Evolutionary conservation across 2,797 vertebrate species (phyloP), one percentile per base, ranked within the genome.

Genomic region (Falco columbarius): DNA sequence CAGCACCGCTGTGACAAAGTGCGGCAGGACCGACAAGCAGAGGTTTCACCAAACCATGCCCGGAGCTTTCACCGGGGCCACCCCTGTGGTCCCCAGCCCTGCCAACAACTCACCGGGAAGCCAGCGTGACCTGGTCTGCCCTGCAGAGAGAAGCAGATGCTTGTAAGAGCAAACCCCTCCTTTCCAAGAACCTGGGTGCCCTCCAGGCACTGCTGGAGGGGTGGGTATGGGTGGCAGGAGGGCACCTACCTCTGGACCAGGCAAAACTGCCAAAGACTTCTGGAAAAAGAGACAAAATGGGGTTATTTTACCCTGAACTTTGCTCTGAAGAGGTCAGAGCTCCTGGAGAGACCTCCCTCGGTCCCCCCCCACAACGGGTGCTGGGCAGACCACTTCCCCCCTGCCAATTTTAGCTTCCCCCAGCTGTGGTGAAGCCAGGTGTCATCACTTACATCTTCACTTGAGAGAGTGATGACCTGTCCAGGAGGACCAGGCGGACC

Each of bases 401-500:
- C 4, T 10, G 20, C 7, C 14, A 42, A 1, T 19, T 82, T 75
- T 54, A 67, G 10, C 18, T 58, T 32, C 32, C 40, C 15, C 10
- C 21, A 15, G 32, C 42, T 18, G 12, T 7, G 5, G 9, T 21
- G 46, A 47, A 58, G 32, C 30, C 61, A 75, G 58, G 19, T 54
- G 13, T 63, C 46, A 49, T 14, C 47, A 95, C 96, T 96, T 96
- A 98, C 97, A 6, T 97, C 96, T 71, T 96, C 93, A 17, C 97
- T 96, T 0, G 98, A 92, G 26, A 98, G 62, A 90, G 99, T 96
- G 89, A 98, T 70, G 10, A 99, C 96, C 86, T 98, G 98, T 58
- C 99, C 99, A 0, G 99, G 99, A 18, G 98, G 98, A n/a, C 99
- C 99, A 0, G 99, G 99, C 6, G 98, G 99, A 1, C 99, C 99